Evolutionary conservation across 1,140 invertebrate genomes (phyloP), one percentile per base, ranked within the genome.

Genomic region (Bombus breviceps): DNA sequence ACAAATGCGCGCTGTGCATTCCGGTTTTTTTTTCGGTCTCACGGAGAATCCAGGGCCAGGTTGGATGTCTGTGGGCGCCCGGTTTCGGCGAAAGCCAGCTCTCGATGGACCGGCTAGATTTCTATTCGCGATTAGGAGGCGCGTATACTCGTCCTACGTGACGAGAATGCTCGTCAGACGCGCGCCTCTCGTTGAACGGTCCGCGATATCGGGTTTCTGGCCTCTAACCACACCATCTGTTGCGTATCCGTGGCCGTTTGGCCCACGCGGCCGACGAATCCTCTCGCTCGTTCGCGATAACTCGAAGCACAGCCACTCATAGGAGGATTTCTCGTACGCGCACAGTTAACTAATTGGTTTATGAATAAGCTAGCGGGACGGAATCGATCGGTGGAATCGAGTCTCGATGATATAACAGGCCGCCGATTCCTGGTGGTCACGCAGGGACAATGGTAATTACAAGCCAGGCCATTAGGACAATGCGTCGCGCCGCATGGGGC

Each of bases 371-470:
- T 37, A 69, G 34, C 68, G 22, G 18, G 64, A 68, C 6, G 32
- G 32, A n/a, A n/a, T n/a, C 18, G 13, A 66, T 66, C 34, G 68
- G 34, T 39, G 22, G 68, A 69, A 37, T 37, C 68, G 68, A 69
- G 68, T 39, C 18, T 9, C 68, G 68, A 69, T 34, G 34, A 69
- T 25, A 28, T 69, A 69, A 69, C 37, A 22, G 68, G 10, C 22
- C 34, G 68, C 85, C 85, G 88, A 86, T 86, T 90, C 81, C 53
- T 69, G 72, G 85, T 88, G 87, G 71, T 87, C 87, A 91, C 74
- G 85, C 82, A 83, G 85, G 77, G 90, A 91, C 89, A 92, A 92
- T 92, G 83, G 89, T 91, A 91, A 92, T 92, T 92, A 92, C 91
- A 91, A 88, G 89, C 59, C 73, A 69, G 83, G 75, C 89, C 88